Conservation (phyloP, 2,113 vertebrate species). For the Eolophus roseicapilla region DNA sequence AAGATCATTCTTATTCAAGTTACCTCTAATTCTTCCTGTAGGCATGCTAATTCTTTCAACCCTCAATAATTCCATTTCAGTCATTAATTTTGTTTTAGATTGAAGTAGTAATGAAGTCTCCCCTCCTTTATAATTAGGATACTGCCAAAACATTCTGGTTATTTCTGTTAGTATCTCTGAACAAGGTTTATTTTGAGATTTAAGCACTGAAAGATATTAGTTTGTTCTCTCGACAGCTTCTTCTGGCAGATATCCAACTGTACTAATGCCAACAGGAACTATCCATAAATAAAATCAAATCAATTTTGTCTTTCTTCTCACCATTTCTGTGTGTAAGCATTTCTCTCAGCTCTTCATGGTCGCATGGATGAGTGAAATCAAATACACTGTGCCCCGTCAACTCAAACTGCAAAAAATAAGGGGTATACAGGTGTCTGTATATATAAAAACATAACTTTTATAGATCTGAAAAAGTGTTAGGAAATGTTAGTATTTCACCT, state of each 20-base stretch:
- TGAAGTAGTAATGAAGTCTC: not conserved
- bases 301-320: slow-evolving; percentile 69
- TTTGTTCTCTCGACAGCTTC: not conserved
- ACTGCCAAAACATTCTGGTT: not conserved
- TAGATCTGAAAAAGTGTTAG: not conserved
- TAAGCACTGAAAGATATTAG: not conserved
- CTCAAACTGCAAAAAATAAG: slow-evolving; percentile 85
- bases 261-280: not conserved
- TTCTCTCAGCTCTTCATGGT: slow-evolving; percentile 97
- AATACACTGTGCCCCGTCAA: slow-evolving; percentile 95
- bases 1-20: not conserved
- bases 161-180: not conserved
- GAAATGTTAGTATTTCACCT: slow-evolving; percentile 76
- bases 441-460: not conserved
- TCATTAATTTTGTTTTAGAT: not conserved
- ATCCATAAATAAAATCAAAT: slow-evolving; percentile 47
- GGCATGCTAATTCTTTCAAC: not conserved
- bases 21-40: not conserved
- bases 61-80: not conserved
- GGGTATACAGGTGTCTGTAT: not conserved
- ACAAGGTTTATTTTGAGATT: not conserved
- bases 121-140: not conserved
- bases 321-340: slow-evolving; percentile 92
- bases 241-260: not conserved
- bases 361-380: slow-evolving; percentile 97